Evolutionary conservation across 2,797 vertebrate genomes (phyloP), one percentile per base, ranked within the genome.

Genomic region (Lutjanus argentimaculatus): DNA sequence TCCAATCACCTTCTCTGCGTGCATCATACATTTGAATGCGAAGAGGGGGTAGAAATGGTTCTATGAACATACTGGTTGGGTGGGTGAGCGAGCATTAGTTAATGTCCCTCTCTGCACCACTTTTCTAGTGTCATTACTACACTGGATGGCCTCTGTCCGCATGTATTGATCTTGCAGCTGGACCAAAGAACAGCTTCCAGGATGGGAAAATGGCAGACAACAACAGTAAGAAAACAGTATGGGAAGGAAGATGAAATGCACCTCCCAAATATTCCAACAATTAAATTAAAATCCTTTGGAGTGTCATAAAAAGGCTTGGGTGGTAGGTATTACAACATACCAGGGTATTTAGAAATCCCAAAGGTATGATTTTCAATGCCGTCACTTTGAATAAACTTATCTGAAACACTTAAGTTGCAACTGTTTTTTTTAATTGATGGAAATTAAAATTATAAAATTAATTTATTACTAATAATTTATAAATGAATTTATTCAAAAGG

Each of bases 151-250:
- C 84, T 90, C 83, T 75, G 70, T 81, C 72, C 75, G 67, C 25
- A 78, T 57, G 77, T 93, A 95, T 94, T 83, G 95, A 95, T 94
- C 90, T 62, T 75, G 59, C 16, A n/a, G 82, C 82, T 61, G 73
- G 63, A 85, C 72, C 55, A 49, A 64, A 66, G 72, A 79, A 66
- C 42, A 70, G 79, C 43, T 75, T 88, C 67, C 68, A 85, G 62
- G 58, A 81, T 57, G 59, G 83, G 30, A 73, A 85, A 77, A 78
- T 80, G 73, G 63, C 7, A n/a, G 80, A 85, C 63, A 62, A 76
- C 65, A 64, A 75, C 0, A 25, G 16, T 13, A 61, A 67, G 46
- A 75, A 75, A 79, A 66, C 19, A 53, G 64, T 40, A 36, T 22
- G 45, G 68, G 36, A 66, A 61, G 22, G 36, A 72, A 67, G 64